phyloP scores from a whole-genome alignment of 1,140 invertebrate genomes.

The Drosophila nannoptera region DNA sequence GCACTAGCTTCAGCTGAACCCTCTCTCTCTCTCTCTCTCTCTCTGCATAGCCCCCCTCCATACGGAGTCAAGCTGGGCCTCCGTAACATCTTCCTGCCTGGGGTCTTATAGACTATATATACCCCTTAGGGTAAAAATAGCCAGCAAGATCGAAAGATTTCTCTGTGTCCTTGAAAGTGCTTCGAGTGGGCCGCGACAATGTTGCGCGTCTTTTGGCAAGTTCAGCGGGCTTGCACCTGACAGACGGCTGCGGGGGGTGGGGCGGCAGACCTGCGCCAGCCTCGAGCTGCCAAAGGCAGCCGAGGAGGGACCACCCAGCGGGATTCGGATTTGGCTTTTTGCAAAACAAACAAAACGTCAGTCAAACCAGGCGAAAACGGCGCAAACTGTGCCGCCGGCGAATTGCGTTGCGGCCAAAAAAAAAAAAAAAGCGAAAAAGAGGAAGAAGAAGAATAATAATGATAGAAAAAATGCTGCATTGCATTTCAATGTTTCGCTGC shows the following conservation, averaged over 20 bases:
- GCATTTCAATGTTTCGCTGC: conserved; percentile 60
- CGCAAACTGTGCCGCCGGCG: conserved; percentile 12
- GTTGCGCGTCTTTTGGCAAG: conserved; percentile 26
- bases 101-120: no score
- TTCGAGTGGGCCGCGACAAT: conserved; percentile 4
- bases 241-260: neutral
- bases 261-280: conserved; percentile 1
- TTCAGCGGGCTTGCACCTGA: conserved; percentile 48
- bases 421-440: neutral
- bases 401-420: conserved; percentile 23
- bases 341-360: conserved; percentile 77
- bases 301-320: conserved; percentile 55
- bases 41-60: no score
- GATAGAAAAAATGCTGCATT: conserved; percentile 44
- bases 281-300: conserved; percentile 6
- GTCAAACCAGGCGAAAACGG: conserved; percentile 43
- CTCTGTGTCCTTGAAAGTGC: conserved; percentile 12
- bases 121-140: neutral
- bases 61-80: no score
- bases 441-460: conserved; percentile 16
- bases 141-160: neutral
- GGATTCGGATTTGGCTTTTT: conserved; percentile 72
- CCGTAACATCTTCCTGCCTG: no score
- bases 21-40: no score
- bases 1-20: no score